Conservation (phyloP, 2,888 invertebrate genomes). For the Cremastinae sp. region DNA sequence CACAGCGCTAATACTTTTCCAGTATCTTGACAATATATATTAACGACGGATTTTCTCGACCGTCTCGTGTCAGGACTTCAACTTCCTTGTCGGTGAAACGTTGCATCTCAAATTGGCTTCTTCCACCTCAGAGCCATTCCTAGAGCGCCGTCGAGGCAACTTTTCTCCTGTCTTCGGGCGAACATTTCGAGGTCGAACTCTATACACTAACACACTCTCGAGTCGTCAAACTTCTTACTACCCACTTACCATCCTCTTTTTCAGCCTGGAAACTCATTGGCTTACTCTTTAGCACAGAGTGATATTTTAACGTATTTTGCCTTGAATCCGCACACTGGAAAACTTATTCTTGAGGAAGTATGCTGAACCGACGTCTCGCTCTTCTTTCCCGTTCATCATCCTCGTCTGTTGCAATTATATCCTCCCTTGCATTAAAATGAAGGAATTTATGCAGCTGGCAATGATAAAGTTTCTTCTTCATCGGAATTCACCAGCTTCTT, state of each 20-base stretch:
- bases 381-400: constrained; percentile 6
- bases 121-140: constrained; percentile 14
- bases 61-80: constrained; percentile 33
- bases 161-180: constrained; percentile 55
- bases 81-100: constrained; percentile 40
- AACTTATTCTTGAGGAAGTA: constrained; percentile 44
- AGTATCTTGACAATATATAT: constrained; percentile 3
- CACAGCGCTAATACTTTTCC: constrained; percentile 38
- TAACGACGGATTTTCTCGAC: constrained; percentile 1
- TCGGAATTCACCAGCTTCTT: not conserved
- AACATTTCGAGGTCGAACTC: constrained; percentile 14
- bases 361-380: constrained; percentile 33
- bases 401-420: constrained; percentile 53
- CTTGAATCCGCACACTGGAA: constrained; percentile 36
- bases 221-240: constrained; percentile 59
- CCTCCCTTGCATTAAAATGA: constrained; percentile 45
- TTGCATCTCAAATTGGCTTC: constrained; percentile 61
- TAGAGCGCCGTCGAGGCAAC: constrained; percentile 47
- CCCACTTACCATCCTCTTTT: constrained; percentile 58
- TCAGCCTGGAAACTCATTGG: constrained; percentile 55
- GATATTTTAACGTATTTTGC: constrained; percentile 48
- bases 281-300: constrained; percentile 57
- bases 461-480: constrained; percentile 48
- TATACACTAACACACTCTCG: constrained; percentile 31
- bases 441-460: constrained; percentile 58